Conservation (phyloP, 2,797 vertebrate species). For the Crocidura indochinensis region DNA sequence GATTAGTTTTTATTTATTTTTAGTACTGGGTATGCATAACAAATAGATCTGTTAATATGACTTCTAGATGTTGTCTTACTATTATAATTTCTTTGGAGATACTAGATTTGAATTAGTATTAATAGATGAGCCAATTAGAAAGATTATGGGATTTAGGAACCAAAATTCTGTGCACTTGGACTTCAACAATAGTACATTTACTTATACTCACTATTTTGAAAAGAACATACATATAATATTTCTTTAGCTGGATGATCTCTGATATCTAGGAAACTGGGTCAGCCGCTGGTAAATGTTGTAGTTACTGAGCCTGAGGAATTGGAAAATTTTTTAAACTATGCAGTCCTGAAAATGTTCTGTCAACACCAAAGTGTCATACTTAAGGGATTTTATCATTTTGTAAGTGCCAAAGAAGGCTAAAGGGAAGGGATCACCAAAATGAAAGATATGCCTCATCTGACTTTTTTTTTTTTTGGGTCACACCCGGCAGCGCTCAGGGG, state of each 20-base stretch:
- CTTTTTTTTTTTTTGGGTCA: no score
- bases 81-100: conserved; percentile 34
- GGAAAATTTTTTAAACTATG: not conserved
- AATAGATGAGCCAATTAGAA: conserved; percentile 1
- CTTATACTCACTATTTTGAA: conserved; percentile 26
- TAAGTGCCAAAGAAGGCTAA: not conserved
- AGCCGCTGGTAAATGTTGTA: not conserved
- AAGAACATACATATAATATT: not conserved
- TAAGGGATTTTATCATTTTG: not conserved
- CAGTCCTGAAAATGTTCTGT: not conserved
- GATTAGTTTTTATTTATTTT: conserved; percentile 43
- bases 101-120: not conserved
- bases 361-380: not conserved
- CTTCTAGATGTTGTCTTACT: conserved; percentile 48
- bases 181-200: conserved; percentile 7
- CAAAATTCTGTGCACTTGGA: conserved; percentile 53
- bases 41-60: conserved; percentile 60
- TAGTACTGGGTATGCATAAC: not conserved
- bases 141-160: conserved; percentile 39
- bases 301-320: not conserved
- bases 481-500: no score
- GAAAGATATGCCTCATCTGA: not conserved
- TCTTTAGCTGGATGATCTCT: not conserved
- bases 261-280: not conserved
- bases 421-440: no score